Evolutionary conservation across 1,140 invertebrate genomes (phyloP).

Genomic region (Drosophila funebris): DNA sequence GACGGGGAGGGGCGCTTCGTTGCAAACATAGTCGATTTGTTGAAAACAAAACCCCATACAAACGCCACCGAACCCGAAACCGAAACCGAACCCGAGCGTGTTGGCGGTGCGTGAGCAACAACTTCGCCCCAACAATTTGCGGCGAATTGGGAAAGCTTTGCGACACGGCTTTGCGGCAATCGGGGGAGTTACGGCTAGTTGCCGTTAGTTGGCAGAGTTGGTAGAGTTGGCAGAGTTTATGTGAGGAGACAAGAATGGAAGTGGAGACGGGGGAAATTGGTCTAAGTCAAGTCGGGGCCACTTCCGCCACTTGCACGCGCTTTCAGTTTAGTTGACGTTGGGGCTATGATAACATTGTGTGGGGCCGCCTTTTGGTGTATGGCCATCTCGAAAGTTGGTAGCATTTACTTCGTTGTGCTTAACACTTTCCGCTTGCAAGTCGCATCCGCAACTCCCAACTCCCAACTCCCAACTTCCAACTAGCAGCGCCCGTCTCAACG

Average conservation of each 20-base stretch:
- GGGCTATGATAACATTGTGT: conserved; percentile 29
- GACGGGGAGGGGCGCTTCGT: background rate
- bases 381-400: conserved; percentile 63
- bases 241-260: background rate
- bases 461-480: no score
- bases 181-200: background rate
- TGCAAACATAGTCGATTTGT: conserved; percentile 57
- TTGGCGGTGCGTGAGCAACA: conserved; percentile 34
- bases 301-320: conserved; percentile 32
- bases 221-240: background rate
- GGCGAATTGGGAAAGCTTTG: conserved; percentile 61
- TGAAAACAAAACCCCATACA: conserved; percentile 45
- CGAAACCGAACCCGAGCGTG: conserved; percentile 22
- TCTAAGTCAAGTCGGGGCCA: conserved; percentile 36
- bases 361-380: conserved; percentile 18
- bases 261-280: conserved; percentile 1
- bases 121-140: conserved; percentile 50
- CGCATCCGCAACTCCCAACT: conserved; percentile 19
- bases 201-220: background rate
- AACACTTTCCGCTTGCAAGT: conserved; percentile 70
- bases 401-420: conserved; percentile 74
- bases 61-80: background rate
- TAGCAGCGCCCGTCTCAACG: background rate
- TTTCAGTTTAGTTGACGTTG: conserved; percentile 12
- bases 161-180: background rate